Evolutionary conservation across 2,113 vertebrate genomes (phyloP).

Genomic region (Tor tambroides): DNA sequence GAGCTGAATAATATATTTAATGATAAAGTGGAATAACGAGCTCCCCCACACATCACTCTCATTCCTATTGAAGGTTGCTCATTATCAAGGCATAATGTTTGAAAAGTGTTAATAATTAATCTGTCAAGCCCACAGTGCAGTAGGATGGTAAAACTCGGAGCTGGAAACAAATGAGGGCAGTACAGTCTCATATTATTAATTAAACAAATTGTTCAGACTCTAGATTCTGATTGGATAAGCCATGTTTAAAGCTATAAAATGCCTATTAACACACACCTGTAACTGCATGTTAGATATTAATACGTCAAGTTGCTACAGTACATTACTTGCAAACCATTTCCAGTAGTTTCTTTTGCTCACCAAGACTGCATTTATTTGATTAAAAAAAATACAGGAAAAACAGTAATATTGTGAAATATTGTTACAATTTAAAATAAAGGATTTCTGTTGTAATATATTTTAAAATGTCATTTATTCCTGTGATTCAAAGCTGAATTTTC

Average conservation of each 20-base stretch:
- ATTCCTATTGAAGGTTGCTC: constrained; percentile 59
- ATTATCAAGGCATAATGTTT: constrained; percentile 55
- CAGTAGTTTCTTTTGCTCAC: too few relatives aligned
- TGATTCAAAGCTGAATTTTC: background rate
- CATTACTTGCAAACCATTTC: too few relatives aligned
- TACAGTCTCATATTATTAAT: background rate
- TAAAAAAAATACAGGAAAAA: too few relatives aligned
- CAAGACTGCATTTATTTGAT: background rate
- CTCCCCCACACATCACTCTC: constrained; percentile 32
- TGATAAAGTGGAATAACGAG: constrained; percentile 47
- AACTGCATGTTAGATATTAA: background rate
- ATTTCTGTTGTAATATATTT: background rate
- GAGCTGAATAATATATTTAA: constrained; percentile 63
- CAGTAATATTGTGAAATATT: too few relatives aligned
- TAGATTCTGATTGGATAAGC: background rate
- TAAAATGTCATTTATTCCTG: background rate
- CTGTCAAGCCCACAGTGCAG: background rate
- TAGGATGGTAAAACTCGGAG: background rate
- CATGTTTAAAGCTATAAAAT: background rate
- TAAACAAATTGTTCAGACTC: background rate
- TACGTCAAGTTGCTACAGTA: too few relatives aligned
- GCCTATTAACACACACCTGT: background rate
- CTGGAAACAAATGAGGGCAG: constrained; percentile 17
- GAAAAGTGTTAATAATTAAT: constrained; percentile 69
- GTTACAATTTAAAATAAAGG: background rate